Evolutionary conservation across 2,888 invertebrate species (phyloP).

Genomic region (Hydraecia micacea): DNA sequence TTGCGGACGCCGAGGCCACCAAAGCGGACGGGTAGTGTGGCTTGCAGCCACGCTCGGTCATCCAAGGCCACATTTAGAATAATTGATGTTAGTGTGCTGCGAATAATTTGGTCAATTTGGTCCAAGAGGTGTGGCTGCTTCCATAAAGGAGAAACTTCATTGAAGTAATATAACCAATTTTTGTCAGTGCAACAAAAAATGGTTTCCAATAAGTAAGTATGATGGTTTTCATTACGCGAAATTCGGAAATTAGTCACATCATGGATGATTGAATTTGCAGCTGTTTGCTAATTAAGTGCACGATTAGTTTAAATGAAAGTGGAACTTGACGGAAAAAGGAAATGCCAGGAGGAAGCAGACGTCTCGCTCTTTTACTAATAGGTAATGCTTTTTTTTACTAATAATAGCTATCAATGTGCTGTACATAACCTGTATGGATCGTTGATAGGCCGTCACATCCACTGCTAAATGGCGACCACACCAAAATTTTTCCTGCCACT

Average conservation of each 20-base stretch:
- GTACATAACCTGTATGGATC: background rate
- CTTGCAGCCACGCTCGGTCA: no score
- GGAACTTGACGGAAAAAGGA: constrained; percentile 47
- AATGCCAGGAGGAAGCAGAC: constrained; percentile 43
- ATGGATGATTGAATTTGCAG: constrained; percentile 49
- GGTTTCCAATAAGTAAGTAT: no score
- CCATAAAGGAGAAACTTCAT: no score
- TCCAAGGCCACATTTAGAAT: no score
- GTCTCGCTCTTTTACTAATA: constrained; percentile 4
- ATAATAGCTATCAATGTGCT: background rate
- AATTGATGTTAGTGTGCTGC: no score
- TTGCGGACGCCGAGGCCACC: no score
- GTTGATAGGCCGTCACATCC: background rate
- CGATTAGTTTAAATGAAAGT: constrained; percentile 53
- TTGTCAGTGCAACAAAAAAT: no score
- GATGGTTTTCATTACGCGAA: constrained; percentile 20
- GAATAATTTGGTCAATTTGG: no score
- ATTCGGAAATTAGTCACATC: constrained; percentile 50
- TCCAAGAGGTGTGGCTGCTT: no score
- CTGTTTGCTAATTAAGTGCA: constrained; percentile 47
- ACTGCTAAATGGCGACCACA: background rate
- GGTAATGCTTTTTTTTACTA: constrained; percentile 28
- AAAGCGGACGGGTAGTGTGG: no score
- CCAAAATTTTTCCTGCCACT: background rate
- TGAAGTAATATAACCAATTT: no score